Evolutionary conservation across 2,888 invertebrate genomes (phyloP).

Genomic region (Callosobruchus maculatus): DNA sequence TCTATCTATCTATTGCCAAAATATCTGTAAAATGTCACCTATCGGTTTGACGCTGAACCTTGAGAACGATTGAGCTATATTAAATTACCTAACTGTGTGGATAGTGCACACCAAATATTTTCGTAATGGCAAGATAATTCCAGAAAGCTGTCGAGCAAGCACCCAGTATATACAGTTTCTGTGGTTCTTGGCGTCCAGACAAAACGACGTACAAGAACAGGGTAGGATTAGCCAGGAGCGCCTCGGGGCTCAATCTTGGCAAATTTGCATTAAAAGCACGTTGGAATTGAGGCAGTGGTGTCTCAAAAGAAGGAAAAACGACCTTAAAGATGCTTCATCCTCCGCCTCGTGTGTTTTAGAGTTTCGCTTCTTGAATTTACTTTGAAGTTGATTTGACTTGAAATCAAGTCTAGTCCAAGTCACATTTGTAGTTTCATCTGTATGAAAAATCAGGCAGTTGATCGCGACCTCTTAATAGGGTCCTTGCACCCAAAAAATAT

Average conservation of each 20-base stretch:
- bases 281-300: neutral
- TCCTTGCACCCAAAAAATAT: too few species aligned
- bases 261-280: neutral
- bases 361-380: too few species aligned
- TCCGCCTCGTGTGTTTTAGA: too few species aligned
- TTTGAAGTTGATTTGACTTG: too few species aligned
- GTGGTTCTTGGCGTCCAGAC: neutral
- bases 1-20: too few species aligned
- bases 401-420: too few species aligned
- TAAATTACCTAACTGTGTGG: neutral
- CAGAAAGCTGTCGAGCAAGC: neutral
- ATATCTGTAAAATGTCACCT: too few species aligned
- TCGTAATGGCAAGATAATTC: neutral
- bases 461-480: too few species aligned
- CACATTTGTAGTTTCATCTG: too few species aligned
- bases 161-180: neutral
- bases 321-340: neutral
- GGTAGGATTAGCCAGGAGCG: neutral
- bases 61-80: neutral
- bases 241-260: neutral
- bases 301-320: neutral
- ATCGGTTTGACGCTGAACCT: neutral
- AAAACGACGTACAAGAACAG: neutral
- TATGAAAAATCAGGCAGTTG: too few species aligned
- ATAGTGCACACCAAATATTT: neutral